phyloP scores from a whole-genome alignment of 2,797 vertebrate genomes.

The Botia kubotai region DNA sequence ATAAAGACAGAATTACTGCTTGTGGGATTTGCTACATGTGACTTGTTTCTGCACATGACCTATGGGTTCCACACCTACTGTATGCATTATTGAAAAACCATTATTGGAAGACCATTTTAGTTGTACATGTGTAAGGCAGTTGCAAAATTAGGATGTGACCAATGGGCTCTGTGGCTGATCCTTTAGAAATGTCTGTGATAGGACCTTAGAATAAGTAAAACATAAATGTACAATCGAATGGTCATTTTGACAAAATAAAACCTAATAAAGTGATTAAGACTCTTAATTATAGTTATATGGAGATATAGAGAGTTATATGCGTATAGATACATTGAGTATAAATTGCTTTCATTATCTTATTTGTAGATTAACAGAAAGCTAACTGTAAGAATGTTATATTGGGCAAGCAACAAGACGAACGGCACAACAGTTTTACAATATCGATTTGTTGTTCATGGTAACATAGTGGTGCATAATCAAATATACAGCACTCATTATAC shows the following conservation, averaged over 20 bases:
- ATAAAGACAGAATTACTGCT: constrained; percentile 61
- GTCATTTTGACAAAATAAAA: too few species aligned
- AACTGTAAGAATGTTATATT: background rate
- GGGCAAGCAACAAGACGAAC: background rate
- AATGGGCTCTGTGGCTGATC: background rate
- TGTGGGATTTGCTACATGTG: constrained; percentile 36
- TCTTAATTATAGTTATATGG: too few species aligned
- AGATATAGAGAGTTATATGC: background rate
- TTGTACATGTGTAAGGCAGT: background rate
- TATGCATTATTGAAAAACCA: background rate
- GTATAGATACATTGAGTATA: too few species aligned
- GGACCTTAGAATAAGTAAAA: background rate
- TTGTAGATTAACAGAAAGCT: too few species aligned
- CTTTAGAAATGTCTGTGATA: background rate
- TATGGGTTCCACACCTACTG: background rate
- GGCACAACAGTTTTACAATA: background rate
- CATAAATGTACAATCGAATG: too few species aligned
- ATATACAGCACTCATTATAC: background rate
- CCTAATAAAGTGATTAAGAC: too few species aligned
- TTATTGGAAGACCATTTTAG: background rate
- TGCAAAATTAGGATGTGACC: background rate
- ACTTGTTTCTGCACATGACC: background rate
- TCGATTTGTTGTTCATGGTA: background rate
- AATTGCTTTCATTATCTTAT: background rate
- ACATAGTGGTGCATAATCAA: background rate